Base-by-base conservation (phyloP, 1,140 invertebrate species). In the Teleogryllus occipitalis region DNA sequence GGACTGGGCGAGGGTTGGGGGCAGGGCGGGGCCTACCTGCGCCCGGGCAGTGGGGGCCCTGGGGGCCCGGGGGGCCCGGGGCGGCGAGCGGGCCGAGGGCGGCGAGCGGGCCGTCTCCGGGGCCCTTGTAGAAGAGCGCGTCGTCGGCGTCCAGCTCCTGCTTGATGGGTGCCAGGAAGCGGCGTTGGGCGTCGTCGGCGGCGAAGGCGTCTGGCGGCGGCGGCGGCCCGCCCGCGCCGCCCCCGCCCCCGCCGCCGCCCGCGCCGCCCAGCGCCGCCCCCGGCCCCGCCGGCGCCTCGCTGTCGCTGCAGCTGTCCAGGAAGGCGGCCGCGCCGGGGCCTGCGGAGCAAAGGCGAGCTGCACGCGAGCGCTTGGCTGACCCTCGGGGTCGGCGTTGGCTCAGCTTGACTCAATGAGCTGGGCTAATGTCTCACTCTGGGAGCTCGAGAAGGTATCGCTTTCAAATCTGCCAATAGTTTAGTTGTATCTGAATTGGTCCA, bases 261-360 rank as follows among this genome's bases (percentile, higher is more conserved):
- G 10, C 74, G 21, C 74, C 10, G 10, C 21, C 12, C 21, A 27
- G 74, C 8, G 74, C 74, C 74, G 27, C 18, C 14, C 21, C 27
- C 47, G 76, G 39, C 7, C 78, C 75, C 15, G 47, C 39, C 82
- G 82, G 18, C 10, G 84, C 84, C 81, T 89, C 87, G 8, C 84
- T 87, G 82, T 88, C 87, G 78, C 87, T 88, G 82, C 87, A 87
- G 82, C 87, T 88, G 82, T 89, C 87, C 78, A 87, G 86, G 77
- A 87, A 83, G 21, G 84, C 83, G 14, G 83, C 84, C 1, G 84
- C 84, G 15, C 83, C 83, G 27, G 85, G 87, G 85, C 87, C 87
- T 88, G 81, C 15, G 21, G 27, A 39, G 27, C 27, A 39, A 39
- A 39, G 27, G 5, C 27, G 27, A 39, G 27, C 27, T 39, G 27